Evolutionary conservation across 2,797 vertebrate species (phyloP).

Genomic region (Borostomias antarcticus): DNA sequence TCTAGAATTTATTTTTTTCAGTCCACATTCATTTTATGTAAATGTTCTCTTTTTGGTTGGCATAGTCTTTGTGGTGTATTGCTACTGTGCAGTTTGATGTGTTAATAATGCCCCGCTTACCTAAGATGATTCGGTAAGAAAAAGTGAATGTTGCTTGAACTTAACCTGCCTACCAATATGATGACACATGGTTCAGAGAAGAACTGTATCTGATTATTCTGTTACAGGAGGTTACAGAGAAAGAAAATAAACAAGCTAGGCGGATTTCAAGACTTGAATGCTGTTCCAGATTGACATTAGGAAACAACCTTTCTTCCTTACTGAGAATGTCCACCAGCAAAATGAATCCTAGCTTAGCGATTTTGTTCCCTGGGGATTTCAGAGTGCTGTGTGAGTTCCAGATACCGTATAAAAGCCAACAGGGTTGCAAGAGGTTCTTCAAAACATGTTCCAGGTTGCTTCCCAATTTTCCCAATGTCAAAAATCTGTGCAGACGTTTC

Average conservation of each 20-base stretch:
- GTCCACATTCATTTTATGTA: conserved; percentile 52
- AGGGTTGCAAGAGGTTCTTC: background rate
- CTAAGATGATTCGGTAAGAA: conserved; percentile 42
- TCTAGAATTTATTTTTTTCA: conserved; percentile 41
- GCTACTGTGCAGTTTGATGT: conserved; percentile 8
- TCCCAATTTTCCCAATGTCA: background rate
- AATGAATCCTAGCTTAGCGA: too few relatives aligned
- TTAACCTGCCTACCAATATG: background rate
- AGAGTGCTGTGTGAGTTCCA: background rate
- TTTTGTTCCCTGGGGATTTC: background rate
- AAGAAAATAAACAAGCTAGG: background rate
- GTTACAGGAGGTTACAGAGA: background rate
- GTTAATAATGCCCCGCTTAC: conserved; percentile 9
- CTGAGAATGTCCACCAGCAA: too few relatives aligned
- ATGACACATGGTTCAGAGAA: background rate
- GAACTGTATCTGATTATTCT: background rate
- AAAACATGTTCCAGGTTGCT: background rate
- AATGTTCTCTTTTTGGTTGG: conserved; percentile 47
- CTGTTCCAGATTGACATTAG: too few relatives aligned
- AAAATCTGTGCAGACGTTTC: background rate
- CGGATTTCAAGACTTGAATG: background rate
- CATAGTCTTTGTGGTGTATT: conserved; percentile 28
- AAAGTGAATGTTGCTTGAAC: background rate
- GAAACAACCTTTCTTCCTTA: background rate
- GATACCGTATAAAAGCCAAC: background rate